phyloP scores from a whole-genome alignment of 2,113 vertebrate genomes.

The Aspiorhynchus laticeps region DNA sequence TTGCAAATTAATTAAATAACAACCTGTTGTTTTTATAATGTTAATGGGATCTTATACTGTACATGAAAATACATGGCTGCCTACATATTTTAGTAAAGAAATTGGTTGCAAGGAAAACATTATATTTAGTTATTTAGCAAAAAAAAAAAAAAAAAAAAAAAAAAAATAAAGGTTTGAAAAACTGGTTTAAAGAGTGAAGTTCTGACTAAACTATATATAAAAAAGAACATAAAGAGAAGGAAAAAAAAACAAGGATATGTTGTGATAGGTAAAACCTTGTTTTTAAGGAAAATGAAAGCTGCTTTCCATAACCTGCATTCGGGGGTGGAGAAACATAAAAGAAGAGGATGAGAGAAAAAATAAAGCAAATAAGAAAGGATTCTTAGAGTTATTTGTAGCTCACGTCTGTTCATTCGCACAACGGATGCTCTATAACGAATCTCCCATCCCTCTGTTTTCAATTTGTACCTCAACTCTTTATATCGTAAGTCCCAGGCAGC shows the following conservation, averaged over 20 bases:
- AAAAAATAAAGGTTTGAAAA: not conserved
- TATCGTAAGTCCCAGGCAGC: not conserved
- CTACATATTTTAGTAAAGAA: not conserved
- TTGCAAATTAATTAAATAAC: not conserved
- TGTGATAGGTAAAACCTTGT: not conserved
- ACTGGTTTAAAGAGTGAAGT: not conserved
- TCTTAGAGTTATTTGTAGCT: not conserved
- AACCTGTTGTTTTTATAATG: not conserved
- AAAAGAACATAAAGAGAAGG: not conserved
- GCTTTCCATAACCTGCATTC: not conserved
- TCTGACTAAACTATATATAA: not conserved
- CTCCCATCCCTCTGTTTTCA: conserved; percentile 3
- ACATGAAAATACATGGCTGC: not conserved
- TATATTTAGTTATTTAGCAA: too few relatives aligned
- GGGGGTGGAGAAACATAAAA: conserved; percentile 24
- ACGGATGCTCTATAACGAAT: not conserved
- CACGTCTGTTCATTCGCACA: not conserved
- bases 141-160: too few relatives aligned
- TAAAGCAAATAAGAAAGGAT: not conserved
- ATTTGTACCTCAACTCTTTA: not conserved
- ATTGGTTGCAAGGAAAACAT: not conserved
- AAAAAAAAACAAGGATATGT: not conserved
- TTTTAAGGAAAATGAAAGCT: not conserved
- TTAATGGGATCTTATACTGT: not conserved
- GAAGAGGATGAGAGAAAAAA: not conserved